phyloP scores from a whole-genome alignment of 2,888 invertebrate species.

The Desoria tigrina region DNA sequence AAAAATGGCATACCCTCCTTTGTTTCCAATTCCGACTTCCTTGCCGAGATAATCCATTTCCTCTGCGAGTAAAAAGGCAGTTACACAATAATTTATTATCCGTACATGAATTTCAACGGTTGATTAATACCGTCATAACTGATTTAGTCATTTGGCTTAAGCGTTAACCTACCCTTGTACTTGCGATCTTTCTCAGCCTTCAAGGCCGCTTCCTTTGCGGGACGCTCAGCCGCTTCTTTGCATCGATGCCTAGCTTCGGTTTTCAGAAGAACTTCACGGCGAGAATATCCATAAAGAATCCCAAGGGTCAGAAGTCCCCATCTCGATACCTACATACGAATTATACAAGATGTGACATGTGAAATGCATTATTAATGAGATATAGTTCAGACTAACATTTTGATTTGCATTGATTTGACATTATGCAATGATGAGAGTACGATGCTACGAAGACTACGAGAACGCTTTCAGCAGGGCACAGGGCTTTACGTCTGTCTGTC shows the following conservation, averaged over 20 bases:
- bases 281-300: slow-evolving; percentile 29
- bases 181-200: slow-evolving; percentile 32
- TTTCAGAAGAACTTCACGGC: slow-evolving; percentile 19
- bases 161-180: slow-evolving; percentile 24
- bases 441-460: too few species aligned
- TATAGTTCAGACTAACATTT: too few species aligned
- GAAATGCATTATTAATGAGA: slow-evolving; percentile 6
- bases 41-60: slow-evolving; percentile 36
- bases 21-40: neutral
- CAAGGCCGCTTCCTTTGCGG: slow-evolving; percentile 37
- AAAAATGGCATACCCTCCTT: too few species aligned
- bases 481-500: too few species aligned
- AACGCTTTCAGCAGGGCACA: too few species aligned
- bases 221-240: slow-evolving; percentile 36
- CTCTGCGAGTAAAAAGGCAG: slow-evolving; percentile 35
- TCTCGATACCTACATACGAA: slow-evolving; percentile 32
- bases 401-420: too few species aligned
- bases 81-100: too few species aligned
- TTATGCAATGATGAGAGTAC: too few species aligned
- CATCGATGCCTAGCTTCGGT: slow-evolving; percentile 26
- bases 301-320: slow-evolving; percentile 38
- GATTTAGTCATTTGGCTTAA: slow-evolving; percentile 1
- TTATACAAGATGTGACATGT: neutral
- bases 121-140: too few species aligned
- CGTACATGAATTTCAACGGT: too few species aligned